Evolutionary conservation across 2,797 vertebrate species (phyloP).

Genomic region (Siniperca obscura): DNA sequence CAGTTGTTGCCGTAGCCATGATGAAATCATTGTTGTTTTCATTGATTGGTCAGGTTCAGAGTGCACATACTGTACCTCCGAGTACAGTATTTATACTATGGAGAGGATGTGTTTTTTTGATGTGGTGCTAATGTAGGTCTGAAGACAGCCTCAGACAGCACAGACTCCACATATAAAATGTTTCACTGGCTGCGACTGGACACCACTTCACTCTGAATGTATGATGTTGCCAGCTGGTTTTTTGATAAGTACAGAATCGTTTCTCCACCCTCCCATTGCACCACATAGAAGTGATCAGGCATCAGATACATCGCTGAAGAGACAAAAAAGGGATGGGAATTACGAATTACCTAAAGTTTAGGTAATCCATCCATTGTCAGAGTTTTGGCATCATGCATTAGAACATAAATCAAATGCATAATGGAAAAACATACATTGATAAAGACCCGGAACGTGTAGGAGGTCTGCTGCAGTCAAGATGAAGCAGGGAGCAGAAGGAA

Average conservation of each 20-base stretch:
- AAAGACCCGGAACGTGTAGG: slow-evolving; percentile 23
- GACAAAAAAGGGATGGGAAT: background rate
- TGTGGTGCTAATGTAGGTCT: background rate
- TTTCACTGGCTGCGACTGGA: background rate
- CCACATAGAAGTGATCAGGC: background rate
- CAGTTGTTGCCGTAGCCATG: background rate
- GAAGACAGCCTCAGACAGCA: too few relatives aligned
- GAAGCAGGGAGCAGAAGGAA: slow-evolving; percentile 40
- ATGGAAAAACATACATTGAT: slow-evolving; percentile 15
- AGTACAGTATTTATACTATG: too few relatives aligned
- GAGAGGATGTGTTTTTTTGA: background rate
- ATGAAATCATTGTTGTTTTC: background rate
- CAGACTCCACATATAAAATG: background rate
- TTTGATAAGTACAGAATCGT: background rate
- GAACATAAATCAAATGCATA: slow-evolving; percentile 12
- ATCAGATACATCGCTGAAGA: background rate
- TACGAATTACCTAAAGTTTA: background rate
- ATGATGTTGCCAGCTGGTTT: background rate
- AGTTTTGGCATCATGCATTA: background rate
- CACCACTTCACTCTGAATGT: background rate
- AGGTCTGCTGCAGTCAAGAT: slow-evolving; percentile 46
- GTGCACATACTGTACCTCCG: background rate
- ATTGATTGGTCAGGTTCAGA: background rate
- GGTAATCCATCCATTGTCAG: background rate
- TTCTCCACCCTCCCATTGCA: background rate